phyloP scores from a whole-genome alignment of 2,113 vertebrate genomes.

The Menura novaehollandiae region DNA sequence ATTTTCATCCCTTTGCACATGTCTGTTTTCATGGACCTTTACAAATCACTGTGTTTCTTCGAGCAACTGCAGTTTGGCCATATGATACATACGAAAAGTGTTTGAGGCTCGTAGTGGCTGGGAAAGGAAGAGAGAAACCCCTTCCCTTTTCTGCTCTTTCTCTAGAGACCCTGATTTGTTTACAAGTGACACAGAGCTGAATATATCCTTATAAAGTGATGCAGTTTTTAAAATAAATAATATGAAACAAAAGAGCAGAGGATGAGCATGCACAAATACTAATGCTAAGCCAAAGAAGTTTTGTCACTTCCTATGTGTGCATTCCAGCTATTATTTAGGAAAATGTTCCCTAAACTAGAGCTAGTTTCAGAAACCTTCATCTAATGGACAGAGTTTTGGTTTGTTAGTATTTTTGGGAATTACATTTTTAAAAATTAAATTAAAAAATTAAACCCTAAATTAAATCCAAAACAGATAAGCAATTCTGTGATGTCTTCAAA shows the following conservation, averaged over 20 bases:
- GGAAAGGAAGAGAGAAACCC: background rate
- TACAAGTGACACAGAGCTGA: background rate
- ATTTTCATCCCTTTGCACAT: background rate
- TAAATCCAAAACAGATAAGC: background rate
- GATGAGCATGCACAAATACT: background rate
- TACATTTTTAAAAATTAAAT: background rate
- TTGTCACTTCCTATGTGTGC: background rate
- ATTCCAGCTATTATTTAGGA: background rate
- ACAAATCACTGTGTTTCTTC: background rate
- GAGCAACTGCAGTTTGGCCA: background rate
- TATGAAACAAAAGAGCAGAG: background rate
- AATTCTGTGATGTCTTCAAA: background rate
- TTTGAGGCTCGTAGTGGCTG: background rate
- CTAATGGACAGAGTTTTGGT: background rate
- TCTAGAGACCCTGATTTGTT: background rate
- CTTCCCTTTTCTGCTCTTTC: background rate
- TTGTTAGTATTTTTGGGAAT: background rate
- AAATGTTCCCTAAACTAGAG: background rate
- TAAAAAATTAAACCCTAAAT: too few species aligned
- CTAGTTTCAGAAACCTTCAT: background rate
- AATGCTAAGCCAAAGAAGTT: background rate
- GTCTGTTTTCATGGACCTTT: background rate
- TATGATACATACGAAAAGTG: rapidly evolving
- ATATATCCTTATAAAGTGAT: background rate
- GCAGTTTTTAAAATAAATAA: background rate